phyloP scores from a whole-genome alignment of 2,888 invertebrate genomes.

The Meghimatium bilineatum region DNA sequence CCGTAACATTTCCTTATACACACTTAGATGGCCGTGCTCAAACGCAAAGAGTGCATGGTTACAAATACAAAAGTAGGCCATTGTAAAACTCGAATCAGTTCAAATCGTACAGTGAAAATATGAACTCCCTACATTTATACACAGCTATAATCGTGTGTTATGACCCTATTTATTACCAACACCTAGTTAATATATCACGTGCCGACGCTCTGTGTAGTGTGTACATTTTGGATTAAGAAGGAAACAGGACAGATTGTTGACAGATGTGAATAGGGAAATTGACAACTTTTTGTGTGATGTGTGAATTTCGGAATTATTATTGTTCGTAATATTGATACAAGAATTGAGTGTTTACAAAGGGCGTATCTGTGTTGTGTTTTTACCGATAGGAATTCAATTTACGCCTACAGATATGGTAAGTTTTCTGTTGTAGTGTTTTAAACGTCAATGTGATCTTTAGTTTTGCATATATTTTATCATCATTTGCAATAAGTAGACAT shows the following conservation, averaged over 20 bases:
- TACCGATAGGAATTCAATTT: neutral
- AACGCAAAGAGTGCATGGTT: no score
- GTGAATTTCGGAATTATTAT: neutral
- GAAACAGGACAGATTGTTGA: neutral
- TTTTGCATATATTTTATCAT: no score
- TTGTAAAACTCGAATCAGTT: no score
- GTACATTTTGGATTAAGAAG: neutral
- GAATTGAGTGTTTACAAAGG: neutral
- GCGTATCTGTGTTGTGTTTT: neutral
- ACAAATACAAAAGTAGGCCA: no score
- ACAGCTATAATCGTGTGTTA: neutral
- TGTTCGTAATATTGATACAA: neutral
- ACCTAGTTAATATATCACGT: neutral
- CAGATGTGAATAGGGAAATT: neutral
- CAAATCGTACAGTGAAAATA: no score
- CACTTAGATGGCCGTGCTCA: no score
- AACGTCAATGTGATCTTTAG: no score
- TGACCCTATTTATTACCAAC: neutral
- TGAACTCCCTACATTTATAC: neutral
- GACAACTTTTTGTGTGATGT: neutral
- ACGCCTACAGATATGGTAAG: neutral
- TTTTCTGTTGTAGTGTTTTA: neutral
- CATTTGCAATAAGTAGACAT: no score
- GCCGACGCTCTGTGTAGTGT: neutral
- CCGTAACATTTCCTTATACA: no score